Base-by-base conservation (phyloP, 2,797 vertebrate genomes). In the Adrianichthys oophorus region DNA sequence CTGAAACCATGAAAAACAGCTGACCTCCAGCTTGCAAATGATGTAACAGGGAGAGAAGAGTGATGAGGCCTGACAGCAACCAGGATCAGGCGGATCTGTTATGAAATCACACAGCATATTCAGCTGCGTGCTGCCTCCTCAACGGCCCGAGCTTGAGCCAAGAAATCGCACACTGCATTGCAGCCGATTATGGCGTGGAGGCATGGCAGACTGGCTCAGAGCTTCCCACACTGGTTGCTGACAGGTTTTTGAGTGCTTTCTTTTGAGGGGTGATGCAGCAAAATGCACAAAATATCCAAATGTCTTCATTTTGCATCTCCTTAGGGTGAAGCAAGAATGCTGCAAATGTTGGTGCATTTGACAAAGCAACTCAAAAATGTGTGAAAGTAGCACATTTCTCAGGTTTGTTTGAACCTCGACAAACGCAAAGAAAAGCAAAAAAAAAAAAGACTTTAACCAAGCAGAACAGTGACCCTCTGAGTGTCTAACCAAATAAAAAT, bases 131-230 rank as follows among this genome's bases (percentile, higher is more conserved):
- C 78, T 72, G 76, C 61, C 72, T 78, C 68, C 47, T 59, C 65
- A 15, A 53, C 46, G 47, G 59, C 63, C 68, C 59, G 74, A 79
- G 47, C 4, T 49, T 1, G 41, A 80, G 49, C 74, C 79, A 80
- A 64, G 55, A 76, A 69, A 78, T 81, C 74, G 76, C 78, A 81
- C 70, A 58, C 29, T 69, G 68, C 78, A 78, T 70, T 63, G 72
- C 64, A 68, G 70, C 67, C 70, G 61, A 71, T 68, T 62, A 68
- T 49, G 48, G 63, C 61, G 60, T 42, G 76, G 46, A 68, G 63
- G 32, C 32, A 12, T 37, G 32, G 32, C 32, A 37, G 32, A 10
- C 32, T 37, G 32, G 32, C 32, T 37, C 70, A 59, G 65, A 42
- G 62, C 59, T 54, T 76, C 70, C 63, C 50, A 52, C 65, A 13